Percentiles rank a stretch among this genome's conserved stretches.
These are phyloP conservation scores for Acropternis orthonyx DNA, from an alignment of 2,797 vertebrate species.

Conservation along the genomic window DNA sequence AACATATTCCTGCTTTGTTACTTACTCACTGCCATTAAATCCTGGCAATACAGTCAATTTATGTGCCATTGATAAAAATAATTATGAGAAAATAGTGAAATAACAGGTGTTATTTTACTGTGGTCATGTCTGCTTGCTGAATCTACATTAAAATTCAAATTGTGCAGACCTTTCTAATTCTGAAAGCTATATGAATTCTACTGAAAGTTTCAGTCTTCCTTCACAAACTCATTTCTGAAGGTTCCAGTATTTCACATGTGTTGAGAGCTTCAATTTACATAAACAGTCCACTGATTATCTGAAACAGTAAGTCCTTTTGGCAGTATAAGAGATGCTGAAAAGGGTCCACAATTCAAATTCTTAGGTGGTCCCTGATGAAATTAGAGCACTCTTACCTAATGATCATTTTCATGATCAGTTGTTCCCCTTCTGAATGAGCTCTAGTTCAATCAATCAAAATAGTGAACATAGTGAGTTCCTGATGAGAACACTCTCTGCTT, in stretches of 20 bases:
- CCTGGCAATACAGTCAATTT: not conserved
- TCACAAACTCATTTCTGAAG: not conserved
- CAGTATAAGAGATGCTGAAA: not conserved
- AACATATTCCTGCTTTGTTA: not conserved
- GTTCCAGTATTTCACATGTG: not conserved
- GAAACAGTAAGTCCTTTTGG: not conserved
- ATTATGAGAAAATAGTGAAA: conserved; percentile 16
- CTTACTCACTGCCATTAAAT: not conserved
- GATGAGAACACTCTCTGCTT: not conserved
- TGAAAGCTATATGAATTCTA: not conserved
- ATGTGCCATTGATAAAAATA: not conserved
- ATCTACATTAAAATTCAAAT: conserved; percentile 38
- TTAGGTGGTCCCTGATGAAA: not conserved
- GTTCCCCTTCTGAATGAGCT: not conserved
- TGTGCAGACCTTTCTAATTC: conserved; percentile 1
- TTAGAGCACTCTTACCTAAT: not conserved
- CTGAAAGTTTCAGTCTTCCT: not conserved
- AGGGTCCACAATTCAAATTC: not conserved
- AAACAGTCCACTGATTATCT: not conserved
- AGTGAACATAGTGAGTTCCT: not conserved
- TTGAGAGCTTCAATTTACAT: not conserved
- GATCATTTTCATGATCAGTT: not conserved
- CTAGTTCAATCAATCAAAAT: not conserved
- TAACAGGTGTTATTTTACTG: not conserved
- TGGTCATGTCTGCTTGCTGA: not conserved